Percentiles rank a stretch among this genome's conserved stretches.
Conservation (phyloP, 1,140 invertebrate species). For the Dendroctonus valens region DNA sequence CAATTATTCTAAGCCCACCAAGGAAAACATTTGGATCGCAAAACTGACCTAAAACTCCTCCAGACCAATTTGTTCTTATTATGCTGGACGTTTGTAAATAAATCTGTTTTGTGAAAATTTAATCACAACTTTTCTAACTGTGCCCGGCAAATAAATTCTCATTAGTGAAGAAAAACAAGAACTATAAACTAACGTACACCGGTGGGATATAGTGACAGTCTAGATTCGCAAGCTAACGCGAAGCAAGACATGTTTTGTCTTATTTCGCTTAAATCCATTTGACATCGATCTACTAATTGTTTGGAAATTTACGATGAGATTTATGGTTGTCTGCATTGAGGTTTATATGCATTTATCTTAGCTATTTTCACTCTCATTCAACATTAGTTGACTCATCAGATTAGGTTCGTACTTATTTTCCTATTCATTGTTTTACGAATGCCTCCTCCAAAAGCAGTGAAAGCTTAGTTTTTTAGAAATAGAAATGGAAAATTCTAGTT, state of each 20-base stretch:
- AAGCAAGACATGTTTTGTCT: conserved; percentile 12
- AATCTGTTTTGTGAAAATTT: conserved; percentile 34
- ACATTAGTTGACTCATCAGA: no score
- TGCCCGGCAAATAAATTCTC: conserved; percentile 26
- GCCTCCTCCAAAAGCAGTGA: no score
- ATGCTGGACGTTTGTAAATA: conserved; percentile 18
- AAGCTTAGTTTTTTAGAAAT: no score
- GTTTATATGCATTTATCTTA: no score
- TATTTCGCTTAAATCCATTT: conserved; percentile 19
- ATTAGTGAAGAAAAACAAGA: conserved; percentile 28
- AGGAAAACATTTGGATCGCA: not conserved
- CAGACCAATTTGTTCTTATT: conserved; percentile 28
- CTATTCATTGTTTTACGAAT: no score
- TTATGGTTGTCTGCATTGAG: not conserved
- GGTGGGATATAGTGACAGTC: conserved; percentile 21
- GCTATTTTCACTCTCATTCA: no score
- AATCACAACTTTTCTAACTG: conserved; percentile 32
- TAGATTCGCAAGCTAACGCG: conserved; percentile 13
- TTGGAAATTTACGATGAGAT: not conserved
- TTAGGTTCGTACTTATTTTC: no score
- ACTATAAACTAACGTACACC: conserved; percentile 19
- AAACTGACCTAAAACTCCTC: not conserved
- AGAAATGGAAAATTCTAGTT: no score
- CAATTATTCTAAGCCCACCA: not conserved
- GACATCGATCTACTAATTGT: conserved; percentile 8